These are phyloP conservation scores for Blennius ocellaris DNA, from an alignment of 2,113 vertebrate species.

Conservation along the genomic window DNA sequence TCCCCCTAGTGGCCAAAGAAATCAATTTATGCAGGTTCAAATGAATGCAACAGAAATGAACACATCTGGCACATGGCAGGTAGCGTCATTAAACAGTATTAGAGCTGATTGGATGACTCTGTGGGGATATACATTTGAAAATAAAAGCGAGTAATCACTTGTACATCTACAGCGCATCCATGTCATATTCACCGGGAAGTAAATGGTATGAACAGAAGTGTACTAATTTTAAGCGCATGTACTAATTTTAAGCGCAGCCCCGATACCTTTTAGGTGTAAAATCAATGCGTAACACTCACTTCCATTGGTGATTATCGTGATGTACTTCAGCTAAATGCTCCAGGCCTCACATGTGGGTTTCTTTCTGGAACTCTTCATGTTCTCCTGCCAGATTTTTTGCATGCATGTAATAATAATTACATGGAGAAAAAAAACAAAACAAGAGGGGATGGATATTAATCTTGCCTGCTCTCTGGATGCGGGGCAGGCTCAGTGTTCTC, in stretches of 20 bases:
- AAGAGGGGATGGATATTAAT: constrained; percentile 9
- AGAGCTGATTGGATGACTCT: neutral
- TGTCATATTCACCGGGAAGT: neutral
- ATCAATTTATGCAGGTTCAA: neutral
- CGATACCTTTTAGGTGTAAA: neutral
- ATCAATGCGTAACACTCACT: neutral
- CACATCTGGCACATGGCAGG: neutral
- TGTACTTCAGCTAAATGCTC: neutral
- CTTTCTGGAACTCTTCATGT: neutral
- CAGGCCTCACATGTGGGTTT: neutral
- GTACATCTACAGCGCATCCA: neutral
- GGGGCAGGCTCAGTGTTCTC: neutral
- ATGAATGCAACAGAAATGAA: neutral
- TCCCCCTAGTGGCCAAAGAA: neutral
- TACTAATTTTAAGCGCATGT: neutral
- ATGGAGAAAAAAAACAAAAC: constrained; percentile 5
- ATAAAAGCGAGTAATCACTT: neutral
- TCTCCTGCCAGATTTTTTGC: neutral
- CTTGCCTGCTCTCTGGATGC: constrained; percentile 1
- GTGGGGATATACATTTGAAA: neutral
- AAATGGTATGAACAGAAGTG: neutral
- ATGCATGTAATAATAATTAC: neutral
- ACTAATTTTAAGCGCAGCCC: neutral
- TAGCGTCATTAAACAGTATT: neutral
- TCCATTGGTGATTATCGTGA: neutral